A percentile compares a stretch with the other conserved stretches of the same genome.
These are phyloP conservation scores for Euwallacea fornicatus DNA, from an alignment of 1,140 invertebrate species.

Conservation along the genomic window DNA sequence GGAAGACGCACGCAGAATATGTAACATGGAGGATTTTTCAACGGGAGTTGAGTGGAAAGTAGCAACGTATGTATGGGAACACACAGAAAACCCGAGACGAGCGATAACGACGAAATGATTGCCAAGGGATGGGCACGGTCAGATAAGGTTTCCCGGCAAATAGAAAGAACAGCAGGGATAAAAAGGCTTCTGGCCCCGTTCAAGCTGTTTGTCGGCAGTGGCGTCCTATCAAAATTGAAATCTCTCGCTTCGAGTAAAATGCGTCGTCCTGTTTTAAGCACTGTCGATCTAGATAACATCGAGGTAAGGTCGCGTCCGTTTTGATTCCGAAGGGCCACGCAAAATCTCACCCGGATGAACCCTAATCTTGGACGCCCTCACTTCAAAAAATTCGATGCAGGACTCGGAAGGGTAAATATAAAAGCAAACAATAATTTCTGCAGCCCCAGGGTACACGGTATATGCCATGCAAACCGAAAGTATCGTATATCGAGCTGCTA, in stretches of 20 bases:
- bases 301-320: constrained; percentile 4
- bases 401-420: constrained; percentile 15
- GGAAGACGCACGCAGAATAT: constrained; percentile 29
- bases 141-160: constrained; percentile 37
- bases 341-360: not conserved
- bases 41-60: constrained; percentile 17
- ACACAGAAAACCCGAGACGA: constrained; percentile 27
- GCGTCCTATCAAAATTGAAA: constrained; percentile 34
- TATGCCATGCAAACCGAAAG: constrained; percentile 10
- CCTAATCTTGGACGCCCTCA: not conserved
- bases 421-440: constrained; percentile 25
- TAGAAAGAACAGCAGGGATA: constrained; percentile 36
- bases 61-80: constrained; percentile 22
- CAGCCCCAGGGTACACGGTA: constrained; percentile 2
- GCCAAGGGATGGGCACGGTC: constrained; percentile 34
- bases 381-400: not conserved
- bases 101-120: constrained; percentile 38
- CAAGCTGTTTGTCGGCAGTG: constrained; percentile 32
- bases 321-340: not conserved
- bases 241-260: constrained; percentile 25
- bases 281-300: constrained; percentile 13
- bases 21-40: constrained; percentile 24
- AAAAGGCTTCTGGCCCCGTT: constrained; percentile 29
- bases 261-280: constrained; percentile 29
- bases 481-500: constrained; percentile 11